Percentiles rank a stretch among this genome's conserved stretches.
These are phyloP conservation scores for Ips typographus DNA, from an alignment of 1,140 invertebrate species.

Conservation along the genomic window DNA sequence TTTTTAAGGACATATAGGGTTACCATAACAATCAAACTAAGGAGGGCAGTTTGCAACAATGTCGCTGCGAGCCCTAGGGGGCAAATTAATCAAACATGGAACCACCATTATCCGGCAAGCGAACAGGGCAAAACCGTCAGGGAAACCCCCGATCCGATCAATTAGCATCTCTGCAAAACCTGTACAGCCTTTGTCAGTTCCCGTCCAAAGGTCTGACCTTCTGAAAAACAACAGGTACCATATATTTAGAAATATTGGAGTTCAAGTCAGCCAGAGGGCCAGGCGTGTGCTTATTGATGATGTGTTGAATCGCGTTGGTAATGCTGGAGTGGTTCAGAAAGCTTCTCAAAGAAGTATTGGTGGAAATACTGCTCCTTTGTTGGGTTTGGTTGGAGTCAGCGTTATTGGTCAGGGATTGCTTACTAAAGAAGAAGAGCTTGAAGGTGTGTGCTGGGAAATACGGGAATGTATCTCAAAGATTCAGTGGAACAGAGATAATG, in stretches of 20 bases:
- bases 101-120: constrained; percentile 43
- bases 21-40: no score
- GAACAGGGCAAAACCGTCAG: constrained; percentile 32
- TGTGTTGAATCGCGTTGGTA: constrained; percentile 68
- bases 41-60: constrained; percentile 36
- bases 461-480: constrained; percentile 67
- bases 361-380: constrained; percentile 72
- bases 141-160: constrained; percentile 43
- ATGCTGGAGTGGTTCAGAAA: constrained; percentile 62
- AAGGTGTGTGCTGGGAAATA: constrained; percentile 77
- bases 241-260: constrained; percentile 53
- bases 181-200: constrained; percentile 43
- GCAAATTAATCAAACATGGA: constrained; percentile 50
- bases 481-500: constrained; percentile 61
- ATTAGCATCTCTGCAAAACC: constrained; percentile 48
- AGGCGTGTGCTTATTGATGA: constrained; percentile 68
- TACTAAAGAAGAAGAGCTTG: constrained; percentile 78
- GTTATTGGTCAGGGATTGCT: constrained; percentile 72
- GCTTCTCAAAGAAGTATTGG: constrained; percentile 65
- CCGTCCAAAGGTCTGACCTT: constrained; percentile 19
- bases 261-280: constrained; percentile 61
- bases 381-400: constrained; percentile 74
- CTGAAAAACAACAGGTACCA: constrained; percentile 31
- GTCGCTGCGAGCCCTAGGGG: constrained; percentile 48
- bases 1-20: no score